phyloP scores from a whole-genome alignment of 1,140 invertebrate genomes.

The Colletes latitarsis region DNA sequence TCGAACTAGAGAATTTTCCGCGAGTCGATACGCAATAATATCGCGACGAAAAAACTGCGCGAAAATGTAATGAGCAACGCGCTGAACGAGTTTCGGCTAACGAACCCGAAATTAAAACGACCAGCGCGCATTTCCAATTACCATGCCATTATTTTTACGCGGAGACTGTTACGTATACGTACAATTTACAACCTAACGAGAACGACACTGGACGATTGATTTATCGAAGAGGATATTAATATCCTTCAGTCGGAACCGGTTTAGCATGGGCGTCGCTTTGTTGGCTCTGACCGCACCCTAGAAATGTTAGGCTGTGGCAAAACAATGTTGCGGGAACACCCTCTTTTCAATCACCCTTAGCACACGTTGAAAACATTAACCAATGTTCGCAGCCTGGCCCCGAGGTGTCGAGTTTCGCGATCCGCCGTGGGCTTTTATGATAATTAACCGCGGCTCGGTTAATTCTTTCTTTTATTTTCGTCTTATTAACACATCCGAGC shows the following conservation, averaged over 20 bases:
- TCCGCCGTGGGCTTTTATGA: neutral
- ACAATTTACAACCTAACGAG: slow-evolving; percentile 35
- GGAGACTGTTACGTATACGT: slow-evolving; percentile 13
- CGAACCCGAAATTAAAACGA: slow-evolving; percentile 31
- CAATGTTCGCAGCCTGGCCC: slow-evolving; percentile 1
- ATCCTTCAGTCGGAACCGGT: slow-evolving; percentile 36
- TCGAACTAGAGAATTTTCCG: neutral
- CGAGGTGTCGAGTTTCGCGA: neutral
- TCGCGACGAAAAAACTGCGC: neutral
- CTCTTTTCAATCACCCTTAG: slow-evolving; percentile 63
- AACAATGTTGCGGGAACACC: slow-evolving; percentile 52
- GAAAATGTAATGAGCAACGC: neutral
- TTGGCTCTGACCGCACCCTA: slow-evolving; percentile 64
- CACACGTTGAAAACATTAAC: slow-evolving; percentile 41
- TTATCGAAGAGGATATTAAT: slow-evolving; percentile 49
- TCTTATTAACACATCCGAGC: neutral
- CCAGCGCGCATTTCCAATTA: slow-evolving; percentile 28
- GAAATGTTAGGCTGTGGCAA: slow-evolving; percentile 37
- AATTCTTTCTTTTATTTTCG: neutral
- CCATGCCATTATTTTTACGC: slow-evolving; percentile 32
- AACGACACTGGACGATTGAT: slow-evolving; percentile 47
- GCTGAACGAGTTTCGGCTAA: slow-evolving; percentile 14
- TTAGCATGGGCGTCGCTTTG: slow-evolving; percentile 59
- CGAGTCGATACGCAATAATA: neutral
- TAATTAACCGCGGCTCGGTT: slow-evolving; percentile 10